These are phyloP conservation scores for Leptodactylus fallax DNA, from an alignment of 2,797 vertebrate genomes.

Conservation along the genomic window DNA sequence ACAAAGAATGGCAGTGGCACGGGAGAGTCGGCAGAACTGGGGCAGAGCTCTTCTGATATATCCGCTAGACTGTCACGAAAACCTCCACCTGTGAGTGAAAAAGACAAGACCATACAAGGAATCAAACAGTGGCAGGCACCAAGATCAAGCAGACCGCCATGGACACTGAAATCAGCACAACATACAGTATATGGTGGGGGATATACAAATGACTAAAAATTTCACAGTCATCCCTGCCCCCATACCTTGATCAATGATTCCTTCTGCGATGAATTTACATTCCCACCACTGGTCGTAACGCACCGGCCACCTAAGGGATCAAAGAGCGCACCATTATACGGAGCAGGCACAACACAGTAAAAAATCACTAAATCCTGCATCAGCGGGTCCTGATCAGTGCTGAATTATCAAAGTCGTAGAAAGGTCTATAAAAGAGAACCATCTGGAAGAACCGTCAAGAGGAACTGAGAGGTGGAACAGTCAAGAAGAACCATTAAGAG, in stretches of 20 bases:
- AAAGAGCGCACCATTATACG: not conserved
- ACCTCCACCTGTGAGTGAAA: constrained; percentile 81
- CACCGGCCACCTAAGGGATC: constrained; percentile 86
- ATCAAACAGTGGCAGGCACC: too few species aligned
- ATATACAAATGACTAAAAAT: not conserved
- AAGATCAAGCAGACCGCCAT: not conserved
- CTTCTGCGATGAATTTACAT: constrained; percentile 98
- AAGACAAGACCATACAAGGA: not conserved
- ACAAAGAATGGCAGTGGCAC: constrained; percentile 94
- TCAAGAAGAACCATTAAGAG: not conserved
- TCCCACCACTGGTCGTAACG: constrained; percentile 99
- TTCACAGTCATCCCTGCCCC: not conserved
- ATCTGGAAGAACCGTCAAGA: too few species aligned
- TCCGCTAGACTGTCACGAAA: constrained; percentile 97
- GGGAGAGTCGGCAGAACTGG: constrained; percentile 90
- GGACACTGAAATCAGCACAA: not conserved
- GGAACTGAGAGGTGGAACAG: not conserved
- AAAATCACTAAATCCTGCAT: too few species aligned
- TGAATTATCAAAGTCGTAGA: too few species aligned
- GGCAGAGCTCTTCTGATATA: constrained; percentile 98
- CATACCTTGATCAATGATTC: constrained; percentile 96
- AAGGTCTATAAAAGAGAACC: too few species aligned
- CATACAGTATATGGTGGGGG: not conserved
- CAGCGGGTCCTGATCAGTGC: too few species aligned
- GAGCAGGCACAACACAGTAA: too few species aligned